Conservation (phyloP, 2,888 invertebrate species). For the Steinernema hermaphroditum region DNA sequence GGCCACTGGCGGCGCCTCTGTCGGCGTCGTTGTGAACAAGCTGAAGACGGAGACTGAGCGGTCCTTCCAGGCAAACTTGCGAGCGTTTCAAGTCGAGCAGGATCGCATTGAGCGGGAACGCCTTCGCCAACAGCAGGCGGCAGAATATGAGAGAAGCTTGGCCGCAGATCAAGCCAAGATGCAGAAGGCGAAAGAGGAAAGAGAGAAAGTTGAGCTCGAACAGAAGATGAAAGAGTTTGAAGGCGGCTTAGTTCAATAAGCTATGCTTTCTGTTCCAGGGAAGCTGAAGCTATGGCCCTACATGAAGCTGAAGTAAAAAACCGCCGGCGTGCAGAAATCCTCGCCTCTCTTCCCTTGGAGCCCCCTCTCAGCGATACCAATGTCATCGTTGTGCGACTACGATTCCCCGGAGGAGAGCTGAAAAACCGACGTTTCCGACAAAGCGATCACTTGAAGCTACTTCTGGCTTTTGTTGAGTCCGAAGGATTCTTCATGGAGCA, state of each 20-base stretch:
- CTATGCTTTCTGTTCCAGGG: no score
- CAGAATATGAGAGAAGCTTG: constrained; percentile 56
- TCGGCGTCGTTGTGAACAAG: not conserved
- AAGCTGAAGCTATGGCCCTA: constrained; percentile 35
- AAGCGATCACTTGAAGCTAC: constrained; percentile 44
- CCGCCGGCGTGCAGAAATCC: constrained; percentile 38
- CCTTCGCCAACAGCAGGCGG: constrained; percentile 55
- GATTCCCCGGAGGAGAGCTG: constrained; percentile 55
- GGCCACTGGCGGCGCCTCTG: not conserved
- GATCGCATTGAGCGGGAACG: constrained; percentile 56
- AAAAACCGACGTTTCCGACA: constrained; percentile 56
- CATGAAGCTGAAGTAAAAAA: constrained; percentile 40
- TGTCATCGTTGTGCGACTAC: constrained; percentile 52
- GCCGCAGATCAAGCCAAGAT: constrained; percentile 55
- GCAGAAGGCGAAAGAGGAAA: constrained; percentile 32
- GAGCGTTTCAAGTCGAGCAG: constrained; percentile 38
- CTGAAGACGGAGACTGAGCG: not conserved
- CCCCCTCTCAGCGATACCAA: constrained; percentile 39
- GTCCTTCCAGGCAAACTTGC: not conserved
- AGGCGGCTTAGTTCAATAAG: not conserved
- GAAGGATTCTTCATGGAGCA: constrained; percentile 52
- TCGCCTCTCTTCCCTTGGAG: constrained; percentile 50
- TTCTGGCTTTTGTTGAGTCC: constrained; percentile 53
- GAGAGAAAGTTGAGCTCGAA: constrained; percentile 38
- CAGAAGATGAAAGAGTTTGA: constrained; percentile 5